Evolutionary conservation across 2,113 vertebrate species (phyloP).

Genomic region (Opisthocomus hoazin): DNA sequence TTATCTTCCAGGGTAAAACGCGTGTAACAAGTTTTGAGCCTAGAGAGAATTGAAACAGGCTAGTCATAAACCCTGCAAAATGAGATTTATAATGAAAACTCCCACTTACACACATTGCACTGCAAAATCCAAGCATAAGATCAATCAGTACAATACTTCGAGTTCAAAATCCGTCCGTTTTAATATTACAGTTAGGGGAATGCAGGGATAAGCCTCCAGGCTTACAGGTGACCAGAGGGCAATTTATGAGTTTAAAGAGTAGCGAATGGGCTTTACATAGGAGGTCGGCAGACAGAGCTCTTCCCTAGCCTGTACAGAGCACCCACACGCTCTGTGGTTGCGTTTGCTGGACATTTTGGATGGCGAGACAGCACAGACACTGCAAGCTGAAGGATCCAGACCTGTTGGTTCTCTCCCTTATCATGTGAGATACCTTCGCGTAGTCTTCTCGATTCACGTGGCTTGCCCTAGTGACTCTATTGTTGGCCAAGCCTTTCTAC

Average conservation of each 20-base stretch:
- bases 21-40: conserved; percentile 10
- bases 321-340: not conserved
- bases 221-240: not conserved
- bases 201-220: not conserved
- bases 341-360: not conserved
- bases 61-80: conserved; percentile 37
- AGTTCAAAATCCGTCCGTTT: not conserved
- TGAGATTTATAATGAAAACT: conserved; percentile 51
- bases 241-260: not conserved
- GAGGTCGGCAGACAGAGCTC: not conserved
- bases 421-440: fast-evolving
- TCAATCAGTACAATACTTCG: not conserved
- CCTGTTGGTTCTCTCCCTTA: not conserved
- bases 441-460: not conserved
- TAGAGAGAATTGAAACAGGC: conserved; percentile 21
- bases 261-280: not conserved
- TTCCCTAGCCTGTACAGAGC: not conserved
- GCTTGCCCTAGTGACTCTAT: not conserved
- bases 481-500: not conserved
- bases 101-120: not conserved
- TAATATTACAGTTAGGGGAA: not conserved
- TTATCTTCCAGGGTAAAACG: not conserved
- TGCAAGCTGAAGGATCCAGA: not conserved
- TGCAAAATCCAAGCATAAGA: not conserved
- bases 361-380: not conserved